These are phyloP conservation scores for Melanotus villosus DNA, from an alignment of 2,888 invertebrate species.

Conservation along the genomic window DNA sequence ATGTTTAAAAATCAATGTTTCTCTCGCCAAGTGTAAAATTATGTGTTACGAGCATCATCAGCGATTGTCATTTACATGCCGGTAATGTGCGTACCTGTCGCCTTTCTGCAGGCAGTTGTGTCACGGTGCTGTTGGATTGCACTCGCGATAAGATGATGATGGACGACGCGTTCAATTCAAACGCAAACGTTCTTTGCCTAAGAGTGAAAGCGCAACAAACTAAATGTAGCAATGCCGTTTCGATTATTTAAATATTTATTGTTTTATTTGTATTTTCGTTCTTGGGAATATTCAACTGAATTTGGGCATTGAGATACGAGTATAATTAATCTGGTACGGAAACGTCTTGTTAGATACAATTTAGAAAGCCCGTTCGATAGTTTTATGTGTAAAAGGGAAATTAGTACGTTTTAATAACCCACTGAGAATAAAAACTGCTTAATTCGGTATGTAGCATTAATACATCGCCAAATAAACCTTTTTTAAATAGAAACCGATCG, in stretches of 20 bases:
- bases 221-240: slow-evolving; percentile 6
- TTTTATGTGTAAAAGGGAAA: background rate
- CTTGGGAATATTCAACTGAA: background rate
- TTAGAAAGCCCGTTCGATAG: slow-evolving; percentile 4
- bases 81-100: slow-evolving; percentile 6
- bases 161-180: background rate
- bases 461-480: too few species aligned
- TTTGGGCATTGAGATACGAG: background rate
- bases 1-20: slow-evolving; percentile 13
- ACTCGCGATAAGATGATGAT: slow-evolving; percentile 8
- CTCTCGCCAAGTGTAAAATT: slow-evolving; percentile 7
- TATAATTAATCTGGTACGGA: slow-evolving; percentile 4
- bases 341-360: background rate
- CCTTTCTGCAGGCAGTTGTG: background rate
- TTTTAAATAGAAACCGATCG: too few species aligned
- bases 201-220: slow-evolving; percentile 12
- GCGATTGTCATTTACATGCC: background rate
- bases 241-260: slow-evolving; percentile 4
- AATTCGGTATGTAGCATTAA: too few species aligned
- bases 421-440: too few species aligned
- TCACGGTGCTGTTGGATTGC: slow-evolving; percentile 1
- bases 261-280: background rate
- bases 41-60: slow-evolving; percentile 4
- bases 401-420: too few species aligned
- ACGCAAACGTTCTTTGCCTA: background rate